Evolutionary conservation across 2,888 invertebrate genomes (phyloP), one percentile per base, ranked within the genome.

Genomic region (Pollenia griseotomentosa): DNA sequence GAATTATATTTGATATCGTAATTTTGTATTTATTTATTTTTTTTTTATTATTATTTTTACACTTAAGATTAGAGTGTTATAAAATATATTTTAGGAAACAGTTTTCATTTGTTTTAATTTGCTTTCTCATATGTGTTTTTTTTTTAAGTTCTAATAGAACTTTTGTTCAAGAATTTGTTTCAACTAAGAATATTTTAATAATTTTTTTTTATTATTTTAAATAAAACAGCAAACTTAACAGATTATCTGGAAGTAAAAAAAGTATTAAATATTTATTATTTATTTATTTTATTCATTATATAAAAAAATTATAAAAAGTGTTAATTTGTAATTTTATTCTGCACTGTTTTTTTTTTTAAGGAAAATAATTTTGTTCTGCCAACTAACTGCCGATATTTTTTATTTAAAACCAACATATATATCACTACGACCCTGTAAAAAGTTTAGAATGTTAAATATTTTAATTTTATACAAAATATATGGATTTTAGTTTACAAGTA

Each of bases 171-270:
- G 19, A 57, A 42, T 79, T 65, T 65, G 14, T 55, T 33, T 14
- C 10, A 77, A 81, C 40, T 51, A 19, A 59, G n/a, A 82, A 63
- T 83, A 74, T 68, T 68, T 80, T 10, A 65, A 61, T 65, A 16
- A 53, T 51, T 9, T 73, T 78, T n/a, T 57, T 9, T 66, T 78
- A 48, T 46, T 53, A 53, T 70, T 61, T 68, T 78, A 53, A 66
- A 71, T 48, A 55, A 61, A 59, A 75, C 80, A 80, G 75, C 77
- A 83, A 86, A 83, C 80, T 77, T 86, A 84, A 84, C 77, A 81
- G 55, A 84, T 81, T 78, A 84, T 78, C 87, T 87, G 84, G 61
- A 87, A 87, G 11, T 53, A 78, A 11, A 87, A 61, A 44, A 59
- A 33, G 23, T 51, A 44, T 5, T 19, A 23, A 51, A 57, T 11